Evolutionary conservation across 1,140 invertebrate species (phyloP).

Genomic region (Caerostris extrusa): DNA sequence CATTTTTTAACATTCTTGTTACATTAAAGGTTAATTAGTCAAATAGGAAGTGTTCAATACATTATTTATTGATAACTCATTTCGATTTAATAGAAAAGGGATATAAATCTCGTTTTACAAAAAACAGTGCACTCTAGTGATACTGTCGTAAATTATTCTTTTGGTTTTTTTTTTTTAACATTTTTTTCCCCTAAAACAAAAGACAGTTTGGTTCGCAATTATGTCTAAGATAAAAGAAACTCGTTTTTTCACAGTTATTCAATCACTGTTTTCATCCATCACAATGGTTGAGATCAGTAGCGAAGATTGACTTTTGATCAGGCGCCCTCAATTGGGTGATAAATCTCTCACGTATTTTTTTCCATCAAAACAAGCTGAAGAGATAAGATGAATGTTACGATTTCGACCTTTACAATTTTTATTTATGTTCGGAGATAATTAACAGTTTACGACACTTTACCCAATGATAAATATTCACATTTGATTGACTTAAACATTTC

Average conservation of each 20-base stretch:
- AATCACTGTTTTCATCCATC: not conserved
- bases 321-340: constrained; percentile 27
- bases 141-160: not conserved
- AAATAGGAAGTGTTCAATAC: too few relatives aligned
- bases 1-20: too few relatives aligned
- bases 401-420: constrained; percentile 14
- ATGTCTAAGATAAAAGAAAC: not conserved
- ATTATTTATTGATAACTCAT: too few relatives aligned
- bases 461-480: too few relatives aligned
- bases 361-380: not conserved
- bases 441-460: not conserved
- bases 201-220: not conserved
- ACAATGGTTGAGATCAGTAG: constrained; percentile 24
- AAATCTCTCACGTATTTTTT: constrained; percentile 9
- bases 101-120: not conserved
- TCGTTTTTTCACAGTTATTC: not conserved
- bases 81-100: too few relatives aligned
- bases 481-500: too few relatives aligned
- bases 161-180: not conserved
- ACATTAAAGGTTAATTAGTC: too few relatives aligned
- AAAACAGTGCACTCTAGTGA: not conserved
- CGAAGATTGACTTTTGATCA: constrained; percentile 49
- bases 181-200: not conserved
- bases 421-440: not conserved
- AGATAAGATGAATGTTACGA: not conserved